Base-by-base conservation (phyloP, 2,888 invertebrate species). In the Orthosia cruda region DNA sequence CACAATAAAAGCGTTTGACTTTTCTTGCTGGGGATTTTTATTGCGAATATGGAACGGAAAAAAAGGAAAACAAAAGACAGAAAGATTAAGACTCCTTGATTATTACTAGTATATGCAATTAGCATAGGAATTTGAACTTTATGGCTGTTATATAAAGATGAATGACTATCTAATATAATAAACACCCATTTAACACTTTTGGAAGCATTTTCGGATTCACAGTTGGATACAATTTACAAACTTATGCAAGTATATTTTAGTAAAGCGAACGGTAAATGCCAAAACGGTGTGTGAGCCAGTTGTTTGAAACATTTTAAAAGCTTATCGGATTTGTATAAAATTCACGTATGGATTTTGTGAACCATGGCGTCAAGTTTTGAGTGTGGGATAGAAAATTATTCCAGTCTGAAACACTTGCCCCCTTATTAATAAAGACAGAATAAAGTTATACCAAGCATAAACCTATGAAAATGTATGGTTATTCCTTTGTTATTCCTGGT, bases 261-360 rank as follows among this genome's bases (percentile, higher is more conserved):
- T n/a, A n/a, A n/a, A n/a, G n/a, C n/a, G n/a, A n/a, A n/a, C n/a
- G n/a, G n/a, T n/a, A n/a, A n/a, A n/a, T n/a, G n/a, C n/a, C n/a
- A n/a, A n/a, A n/a, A n/a, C n/a, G n/a, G n/a, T n/a, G n/a, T n/a
- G n/a, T n/a, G n/a, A n/a, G n/a, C n/a, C n/a, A n/a, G n/a, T n/a
- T n/a, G n/a, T n/a, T n/a, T n/a, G n/a, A n/a, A n/a, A n/a, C n/a
- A n/a, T n/a, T n/a, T n/a, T 64, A n/a, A n/a, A n/a, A n/a, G 85
- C 85, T 85, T 83, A 74, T 58, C 67, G 71, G 82, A 80, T 84
- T 84, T 82, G 64, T 57, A 59, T 84, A 62, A 82, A 74, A 80
- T 63, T 64, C 62, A 52, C 72, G 61, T 66, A 73, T 65, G 63
- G 62, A 77, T 76, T 81, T 20, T 59, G 50, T 63, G 63, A 76